Evolutionary conservation across 1,140 invertebrate genomes (phyloP).

Genomic region (Drosophila ercepeae): DNA sequence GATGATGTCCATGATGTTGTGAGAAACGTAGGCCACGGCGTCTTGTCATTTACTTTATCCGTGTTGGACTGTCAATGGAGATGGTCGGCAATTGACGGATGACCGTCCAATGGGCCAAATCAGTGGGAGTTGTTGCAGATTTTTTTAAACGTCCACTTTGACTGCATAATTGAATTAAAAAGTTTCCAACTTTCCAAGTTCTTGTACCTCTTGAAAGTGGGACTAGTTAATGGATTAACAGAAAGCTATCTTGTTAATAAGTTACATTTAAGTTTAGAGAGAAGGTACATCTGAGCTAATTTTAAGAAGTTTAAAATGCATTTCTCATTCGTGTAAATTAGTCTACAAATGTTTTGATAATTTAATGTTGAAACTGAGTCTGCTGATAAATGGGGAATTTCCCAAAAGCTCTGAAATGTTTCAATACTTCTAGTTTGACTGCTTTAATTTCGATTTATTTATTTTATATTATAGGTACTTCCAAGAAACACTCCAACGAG

Average conservation of each 20-base stretch:
- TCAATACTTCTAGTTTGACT: neutral
- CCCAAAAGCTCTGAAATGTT: neutral
- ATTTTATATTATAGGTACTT: neutral
- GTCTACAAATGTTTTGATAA: no score
- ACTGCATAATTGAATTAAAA: constrained; percentile 36
- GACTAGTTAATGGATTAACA: neutral
- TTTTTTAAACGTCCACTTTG: constrained; percentile 19
- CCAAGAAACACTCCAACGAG: neutral
- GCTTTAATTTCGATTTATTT: neutral
- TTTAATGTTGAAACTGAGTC: no score
- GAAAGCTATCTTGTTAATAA: neutral
- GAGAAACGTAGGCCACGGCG: constrained; percentile 26
- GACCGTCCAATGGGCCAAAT: constrained; percentile 16
- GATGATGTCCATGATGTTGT: constrained; percentile 21
- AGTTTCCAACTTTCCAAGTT: constrained; percentile 6
- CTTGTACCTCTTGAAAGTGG: neutral
- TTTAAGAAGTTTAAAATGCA: no score
- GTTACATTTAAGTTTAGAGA: neutral
- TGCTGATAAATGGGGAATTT: neutral
- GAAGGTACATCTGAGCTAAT: no score
- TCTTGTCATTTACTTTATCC: constrained; percentile 23
- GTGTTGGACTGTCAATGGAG: neutral
- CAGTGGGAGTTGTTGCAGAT: constrained; percentile 14
- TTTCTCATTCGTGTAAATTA: no score
- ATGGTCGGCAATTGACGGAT: constrained; percentile 31